These are phyloP conservation scores for Calycopis cecrops DNA, from an alignment of 1,140 invertebrate genomes.

Conservation along the genomic window DNA sequence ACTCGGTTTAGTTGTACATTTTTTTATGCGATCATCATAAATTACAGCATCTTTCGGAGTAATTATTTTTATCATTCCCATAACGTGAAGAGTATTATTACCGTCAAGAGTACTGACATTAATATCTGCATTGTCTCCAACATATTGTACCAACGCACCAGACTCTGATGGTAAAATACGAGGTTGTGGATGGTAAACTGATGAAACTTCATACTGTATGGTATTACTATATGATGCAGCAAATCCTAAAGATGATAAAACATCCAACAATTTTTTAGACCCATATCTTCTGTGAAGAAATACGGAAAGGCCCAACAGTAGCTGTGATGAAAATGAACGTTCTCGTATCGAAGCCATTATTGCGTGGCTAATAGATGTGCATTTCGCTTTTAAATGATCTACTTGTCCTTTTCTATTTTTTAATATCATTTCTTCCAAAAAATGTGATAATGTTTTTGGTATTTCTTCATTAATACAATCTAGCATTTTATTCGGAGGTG, in stretches of 20 bases:
- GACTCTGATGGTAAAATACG: slow-evolving; percentile 30
- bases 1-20: slow-evolving; percentile 39
- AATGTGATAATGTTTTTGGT: slow-evolving; percentile 40
- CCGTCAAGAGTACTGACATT: slow-evolving; percentile 49
- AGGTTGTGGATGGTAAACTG: slow-evolving; percentile 39
- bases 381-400: slow-evolving; percentile 42
- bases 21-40: slow-evolving; percentile 37
- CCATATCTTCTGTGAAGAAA: slow-evolving; percentile 46
- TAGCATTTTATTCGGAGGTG: slow-evolving; percentile 36
- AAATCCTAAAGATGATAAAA: slow-evolving; percentile 47
- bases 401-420: slow-evolving; percentile 39
- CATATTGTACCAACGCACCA: slow-evolving; percentile 38
- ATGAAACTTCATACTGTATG: slow-evolving; percentile 48
- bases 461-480: slow-evolving; percentile 40
- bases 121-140: slow-evolving; percentile 51
- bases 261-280: slow-evolving; percentile 40
- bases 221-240: slow-evolving; percentile 42
- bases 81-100: slow-evolving; percentile 44
- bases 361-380: slow-evolving; percentile 40
- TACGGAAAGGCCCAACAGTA: slow-evolving; percentile 44
- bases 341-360: slow-evolving; percentile 46
- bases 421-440: slow-evolving; percentile 40
- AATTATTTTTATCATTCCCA: slow-evolving; percentile 41
- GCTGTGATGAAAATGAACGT: slow-evolving; percentile 44
- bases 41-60: slow-evolving; percentile 41